phyloP scores from a whole-genome alignment of 2,113 vertebrate species.

The Capreolus pygargus region DNA sequence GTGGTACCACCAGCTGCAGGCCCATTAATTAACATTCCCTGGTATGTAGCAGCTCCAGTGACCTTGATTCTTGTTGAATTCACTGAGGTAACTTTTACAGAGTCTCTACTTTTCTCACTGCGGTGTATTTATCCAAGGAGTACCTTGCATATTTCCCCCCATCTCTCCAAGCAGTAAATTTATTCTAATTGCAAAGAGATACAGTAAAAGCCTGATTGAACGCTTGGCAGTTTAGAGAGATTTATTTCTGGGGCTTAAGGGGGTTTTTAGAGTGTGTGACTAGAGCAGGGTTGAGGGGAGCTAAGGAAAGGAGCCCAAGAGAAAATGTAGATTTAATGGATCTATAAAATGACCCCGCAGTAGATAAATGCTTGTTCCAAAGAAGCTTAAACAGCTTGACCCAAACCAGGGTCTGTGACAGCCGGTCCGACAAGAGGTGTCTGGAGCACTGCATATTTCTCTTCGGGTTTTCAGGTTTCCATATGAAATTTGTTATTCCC shows the following conservation, averaged over 20 bases:
- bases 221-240: conserved; percentile 78
- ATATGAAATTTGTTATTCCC: conserved; percentile 41
- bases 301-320: conserved; percentile 60
- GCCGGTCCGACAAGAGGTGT: not conserved
- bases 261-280: conserved; percentile 74
- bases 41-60: conserved; percentile 83
- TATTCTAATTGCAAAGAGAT: conserved; percentile 84
- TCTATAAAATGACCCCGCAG: conserved; percentile 74
- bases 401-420: conserved; percentile 39
- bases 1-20: conserved; percentile 93
- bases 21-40: conserved; percentile 87
- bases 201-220: conserved; percentile 79
- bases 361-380: conserved; percentile 70
- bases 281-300: conserved; percentile 42
- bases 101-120: conserved; percentile 76
- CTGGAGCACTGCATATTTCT: conserved; percentile 40
- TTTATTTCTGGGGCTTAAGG: conserved; percentile 80
- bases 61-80: conserved; percentile 87
- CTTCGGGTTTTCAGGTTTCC: conserved; percentile 27
- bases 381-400: conserved; percentile 63
- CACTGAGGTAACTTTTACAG: conserved; percentile 82
- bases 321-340: conserved; percentile 80
- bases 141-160: conserved; percentile 79
- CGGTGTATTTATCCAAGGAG: conserved; percentile 82
- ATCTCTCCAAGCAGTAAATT: conserved; percentile 85